Percentiles rank a stretch among this genome's conserved stretches.
These are phyloP conservation scores for Harpegnathos saltator DNA, from an alignment of 1,140 invertebrate genomes.

Conservation along the genomic window DNA sequence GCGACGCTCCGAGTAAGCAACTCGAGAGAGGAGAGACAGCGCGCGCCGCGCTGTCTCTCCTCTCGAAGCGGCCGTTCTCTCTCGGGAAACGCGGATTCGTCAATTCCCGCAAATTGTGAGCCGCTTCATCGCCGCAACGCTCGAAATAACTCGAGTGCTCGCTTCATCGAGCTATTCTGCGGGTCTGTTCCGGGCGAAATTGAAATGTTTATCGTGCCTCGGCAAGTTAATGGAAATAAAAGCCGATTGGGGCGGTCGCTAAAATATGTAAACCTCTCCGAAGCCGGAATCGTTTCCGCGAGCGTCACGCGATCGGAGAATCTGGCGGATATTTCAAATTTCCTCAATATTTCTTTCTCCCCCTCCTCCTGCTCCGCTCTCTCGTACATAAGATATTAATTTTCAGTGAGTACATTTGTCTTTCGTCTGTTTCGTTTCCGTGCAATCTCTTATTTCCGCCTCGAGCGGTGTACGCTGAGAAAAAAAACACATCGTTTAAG, in stretches of 20 bases:
- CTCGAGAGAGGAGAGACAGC: background rate
- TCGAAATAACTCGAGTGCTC: background rate
- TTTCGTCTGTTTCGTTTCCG: background rate
- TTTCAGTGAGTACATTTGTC: too few relatives aligned
- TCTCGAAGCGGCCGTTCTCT: background rate
- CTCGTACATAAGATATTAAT: too few relatives aligned
- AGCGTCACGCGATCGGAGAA: too few relatives aligned
- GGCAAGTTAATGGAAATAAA: too few relatives aligned
- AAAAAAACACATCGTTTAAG: too few relatives aligned
- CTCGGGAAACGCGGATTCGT: background rate
- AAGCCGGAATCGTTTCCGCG: too few relatives aligned
- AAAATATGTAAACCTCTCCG: too few relatives aligned
- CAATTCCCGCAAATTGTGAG: constrained; percentile 8
- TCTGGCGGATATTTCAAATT: too few relatives aligned
- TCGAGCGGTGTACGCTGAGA: background rate
- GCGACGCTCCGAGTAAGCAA: background rate
- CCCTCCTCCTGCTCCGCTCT: too few relatives aligned
- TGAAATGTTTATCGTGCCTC: background rate
- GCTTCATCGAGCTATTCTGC: background rate
- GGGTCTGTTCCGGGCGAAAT: background rate
- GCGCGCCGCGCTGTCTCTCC: too few relatives aligned
- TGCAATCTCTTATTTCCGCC: background rate
- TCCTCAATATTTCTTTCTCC: too few relatives aligned
- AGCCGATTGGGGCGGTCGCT: too few relatives aligned
- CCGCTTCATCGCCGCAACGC: background rate